Conservation (phyloP, 2,888 invertebrate species). For the Bombyx huttoni region DNA sequence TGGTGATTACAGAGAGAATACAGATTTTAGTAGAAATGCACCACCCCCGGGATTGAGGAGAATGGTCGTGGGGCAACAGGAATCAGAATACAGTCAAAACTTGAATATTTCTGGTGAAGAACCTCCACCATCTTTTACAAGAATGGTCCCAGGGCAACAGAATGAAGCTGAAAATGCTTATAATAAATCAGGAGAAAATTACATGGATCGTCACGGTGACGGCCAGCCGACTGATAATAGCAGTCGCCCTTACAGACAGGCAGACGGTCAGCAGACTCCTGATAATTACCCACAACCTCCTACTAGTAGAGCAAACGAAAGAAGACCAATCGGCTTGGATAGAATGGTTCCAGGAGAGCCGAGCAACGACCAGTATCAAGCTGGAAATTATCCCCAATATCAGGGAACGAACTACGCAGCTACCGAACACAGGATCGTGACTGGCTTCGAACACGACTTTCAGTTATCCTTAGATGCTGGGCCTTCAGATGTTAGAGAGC, state of each 20-base stretch:
- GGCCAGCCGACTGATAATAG: conserved; percentile 47
- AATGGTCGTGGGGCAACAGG: conserved; percentile 78
- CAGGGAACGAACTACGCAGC: conserved; percentile 40
- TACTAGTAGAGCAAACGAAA: conserved; percentile 28
- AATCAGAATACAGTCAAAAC: conserved; percentile 57
- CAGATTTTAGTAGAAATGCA: conserved; percentile 51
- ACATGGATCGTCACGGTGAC: conserved; percentile 56
- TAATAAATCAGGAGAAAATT: conserved; percentile 44
- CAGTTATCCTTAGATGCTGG: conserved; percentile 33
- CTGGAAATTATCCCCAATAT: conserved; percentile 25
- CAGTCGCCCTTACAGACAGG: conserved; percentile 48
- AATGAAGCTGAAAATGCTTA: conserved; percentile 48
- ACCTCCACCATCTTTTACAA: conserved; percentile 64
- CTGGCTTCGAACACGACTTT: conserved; percentile 66
- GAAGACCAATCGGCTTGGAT: conserved; percentile 69
- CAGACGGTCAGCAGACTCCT: conserved; percentile 52
- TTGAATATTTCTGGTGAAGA: conserved; percentile 51
- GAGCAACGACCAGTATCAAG: conserved; percentile 52
- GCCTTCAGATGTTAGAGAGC: conserved; percentile 45
- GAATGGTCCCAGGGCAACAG: conserved; percentile 69
- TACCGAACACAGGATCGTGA: conserved; percentile 67
- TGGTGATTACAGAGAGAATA: conserved; percentile 58
- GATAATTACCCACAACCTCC: conserved; percentile 40
- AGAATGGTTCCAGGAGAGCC: conserved; percentile 77
- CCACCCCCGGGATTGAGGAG: conserved; percentile 77